These are phyloP conservation scores for Mimas tiliae DNA, from an alignment of 2,888 invertebrate species.

Conservation along the genomic window DNA sequence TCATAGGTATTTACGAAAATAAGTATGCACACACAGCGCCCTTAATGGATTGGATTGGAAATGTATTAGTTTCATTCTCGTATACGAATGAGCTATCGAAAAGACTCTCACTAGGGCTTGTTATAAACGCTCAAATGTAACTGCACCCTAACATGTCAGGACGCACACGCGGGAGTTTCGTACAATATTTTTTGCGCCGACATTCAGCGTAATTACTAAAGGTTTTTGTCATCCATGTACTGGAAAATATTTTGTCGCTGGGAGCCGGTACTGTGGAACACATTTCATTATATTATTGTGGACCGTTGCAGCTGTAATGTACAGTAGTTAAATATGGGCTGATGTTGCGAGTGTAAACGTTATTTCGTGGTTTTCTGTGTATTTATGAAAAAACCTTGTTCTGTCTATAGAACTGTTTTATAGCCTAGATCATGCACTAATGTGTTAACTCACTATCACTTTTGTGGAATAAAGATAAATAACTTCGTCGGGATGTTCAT, in stretches of 20 bases:
- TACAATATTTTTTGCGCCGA: constrained; percentile 15
- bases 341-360: background rate
- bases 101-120: background rate
- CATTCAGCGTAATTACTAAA: constrained; percentile 22
- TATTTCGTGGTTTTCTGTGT: background rate
- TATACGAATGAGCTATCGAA: too few species aligned
- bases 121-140: background rate
- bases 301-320: constrained; percentile 5
- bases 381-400: background rate
- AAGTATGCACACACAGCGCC: too few species aligned
- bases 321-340: constrained; percentile 6
- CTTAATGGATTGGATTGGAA: too few species aligned
- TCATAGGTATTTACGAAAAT: too few species aligned
- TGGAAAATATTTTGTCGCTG: constrained; percentile 14
- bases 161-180: background rate
- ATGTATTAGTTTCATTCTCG: too few species aligned
- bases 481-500: too few species aligned
- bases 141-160: background rate
- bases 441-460: too few species aligned
- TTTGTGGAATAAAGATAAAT: too few species aligned
- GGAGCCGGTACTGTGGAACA: background rate
- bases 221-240: constrained; percentile 17
- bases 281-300: constrained; percentile 19
- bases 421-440: too few species aligned
- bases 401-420: too few species aligned